These are phyloP conservation scores for Anguilla megastoma DNA, from an alignment of 2,797 vertebrate genomes.

Conservation along the genomic window DNA sequence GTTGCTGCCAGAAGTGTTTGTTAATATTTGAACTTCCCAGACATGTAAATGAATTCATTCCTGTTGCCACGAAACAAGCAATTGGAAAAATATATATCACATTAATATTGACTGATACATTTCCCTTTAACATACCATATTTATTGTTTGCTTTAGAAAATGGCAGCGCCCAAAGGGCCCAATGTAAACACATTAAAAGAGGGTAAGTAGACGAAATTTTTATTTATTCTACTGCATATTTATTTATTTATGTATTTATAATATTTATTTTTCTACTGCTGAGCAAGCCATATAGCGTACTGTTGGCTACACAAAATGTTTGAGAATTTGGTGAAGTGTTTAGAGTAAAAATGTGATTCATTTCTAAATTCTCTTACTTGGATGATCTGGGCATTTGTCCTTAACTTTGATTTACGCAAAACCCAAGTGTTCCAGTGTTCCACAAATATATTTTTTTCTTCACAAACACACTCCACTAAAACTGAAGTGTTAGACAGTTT, in stretches of 20 bases:
- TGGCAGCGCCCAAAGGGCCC: slow-evolving; percentile 21
- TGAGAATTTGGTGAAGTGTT: too few species aligned
- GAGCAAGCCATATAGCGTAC: background rate
- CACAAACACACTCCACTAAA: background rate
- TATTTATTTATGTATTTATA: too few species aligned
- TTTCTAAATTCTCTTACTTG: background rate
- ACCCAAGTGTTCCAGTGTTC: too few species aligned
- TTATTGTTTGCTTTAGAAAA: slow-evolving; percentile 3
- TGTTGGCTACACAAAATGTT: background rate
- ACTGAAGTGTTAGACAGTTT: too few species aligned
- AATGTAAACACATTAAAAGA: slow-evolving; percentile 44
- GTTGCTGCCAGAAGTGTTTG: too few species aligned
- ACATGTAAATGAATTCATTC: too few species aligned
- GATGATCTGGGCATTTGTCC: background rate
- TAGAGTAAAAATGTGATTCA: background rate
- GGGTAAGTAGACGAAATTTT: slow-evolving; percentile 51
- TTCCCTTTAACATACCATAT: background rate
- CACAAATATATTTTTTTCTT: background rate
- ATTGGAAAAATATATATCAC: too few species aligned
- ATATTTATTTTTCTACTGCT: background rate
- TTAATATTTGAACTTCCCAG: too few species aligned
- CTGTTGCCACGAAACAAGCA: too few species aligned
- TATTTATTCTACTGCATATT: too few species aligned
- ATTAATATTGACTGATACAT: background rate
- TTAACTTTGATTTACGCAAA: background rate